Conservation (phyloP, 2,797 vertebrate species). For the Todus mexicanus region DNA sequence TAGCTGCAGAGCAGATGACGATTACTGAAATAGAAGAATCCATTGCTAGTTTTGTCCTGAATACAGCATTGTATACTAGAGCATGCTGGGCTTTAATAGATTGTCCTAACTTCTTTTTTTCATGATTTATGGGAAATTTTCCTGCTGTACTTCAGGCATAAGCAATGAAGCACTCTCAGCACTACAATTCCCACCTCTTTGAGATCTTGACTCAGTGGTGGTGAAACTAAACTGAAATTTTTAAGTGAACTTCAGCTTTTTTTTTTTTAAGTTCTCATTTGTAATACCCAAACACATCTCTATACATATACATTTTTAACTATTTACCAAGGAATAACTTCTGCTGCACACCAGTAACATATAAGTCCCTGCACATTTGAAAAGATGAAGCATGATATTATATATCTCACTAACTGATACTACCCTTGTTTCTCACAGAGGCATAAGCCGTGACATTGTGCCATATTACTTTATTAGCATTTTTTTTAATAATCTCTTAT, state of each 20-base stretch:
- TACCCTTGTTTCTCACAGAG: conserved; percentile 13
- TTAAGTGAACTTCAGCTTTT: neutral
- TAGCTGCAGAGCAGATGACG: neutral
- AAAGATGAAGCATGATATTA: neutral
- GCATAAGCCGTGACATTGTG: conserved; percentile 6
- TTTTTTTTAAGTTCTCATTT: neutral
- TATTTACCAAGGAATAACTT: conserved; percentile 14
- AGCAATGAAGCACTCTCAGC: neutral
- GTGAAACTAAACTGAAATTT: neutral
- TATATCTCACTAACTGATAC: neutral
- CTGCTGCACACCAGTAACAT: neutral
- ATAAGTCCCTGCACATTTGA: neutral
- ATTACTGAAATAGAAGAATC: conserved; percentile 14
- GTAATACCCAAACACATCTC: neutral
- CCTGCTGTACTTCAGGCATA: neutral
- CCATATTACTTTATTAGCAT: conserved; percentile 37
- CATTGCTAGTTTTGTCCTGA: conserved; percentile 12
- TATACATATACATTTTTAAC: neutral
- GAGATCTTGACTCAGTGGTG: neutral
- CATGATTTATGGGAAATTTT: conserved; percentile 24
- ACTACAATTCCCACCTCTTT: neutral
- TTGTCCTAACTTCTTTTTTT: neutral
- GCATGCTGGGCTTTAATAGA: conserved; percentile 33
- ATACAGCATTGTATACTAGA: conserved; percentile 7
- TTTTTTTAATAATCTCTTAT: conserved; percentile 29